Evolutionary conservation across 2,113 vertebrate species (phyloP), one percentile per base, ranked within the genome.

Genomic region (Hypanus sabinus): DNA sequence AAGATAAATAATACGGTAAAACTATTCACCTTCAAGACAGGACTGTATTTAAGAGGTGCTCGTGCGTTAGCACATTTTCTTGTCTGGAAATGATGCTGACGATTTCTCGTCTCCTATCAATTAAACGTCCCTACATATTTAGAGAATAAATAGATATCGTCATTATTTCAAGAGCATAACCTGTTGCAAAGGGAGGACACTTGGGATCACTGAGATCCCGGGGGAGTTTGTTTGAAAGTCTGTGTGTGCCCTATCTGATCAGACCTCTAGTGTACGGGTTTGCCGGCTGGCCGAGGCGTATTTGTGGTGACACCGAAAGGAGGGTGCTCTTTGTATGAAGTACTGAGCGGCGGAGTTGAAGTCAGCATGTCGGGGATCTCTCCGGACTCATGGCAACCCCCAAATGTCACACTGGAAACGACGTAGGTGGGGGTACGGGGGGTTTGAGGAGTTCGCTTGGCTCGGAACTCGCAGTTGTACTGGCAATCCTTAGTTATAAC

Each of bases 351-450:
- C 24, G 14, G 0, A 20, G 55, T 38, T 27, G 75, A 8, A 30
- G 60, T 20, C 38, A 5, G 83, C 30, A 96, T 96, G 98, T 96
- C 98, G 0, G 98, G 97, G 0, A 96, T 98, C 0, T 98, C 98
- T 0, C 97, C 97, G 0, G 98, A 99, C 93, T 96, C 98, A 5
- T 99, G 98, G 98, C 98, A 98, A 95, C 98, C 98, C 3, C 95
- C 97, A 20, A 97, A 96, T 60, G 97, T 99, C 3, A 96, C 96
- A 46, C 22, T 99, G 94, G 98, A 99, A 71, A 98, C 98, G 27
- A 98, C 98, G 98, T 99, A 96, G 97, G 98, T 94, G 36, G 30
- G 79, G 73, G 1, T 30, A 22, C 36, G 57, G 57, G 20, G 0
- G 4, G 1, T 12, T 30, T 46, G 27, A 0, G 33, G 3, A 5